A percentile compares a stretch with the other conserved stretches of the same genome.
Evolutionary conservation across 2,113 vertebrate species (phyloP).

Genomic region (Anguilla japonica): DNA sequence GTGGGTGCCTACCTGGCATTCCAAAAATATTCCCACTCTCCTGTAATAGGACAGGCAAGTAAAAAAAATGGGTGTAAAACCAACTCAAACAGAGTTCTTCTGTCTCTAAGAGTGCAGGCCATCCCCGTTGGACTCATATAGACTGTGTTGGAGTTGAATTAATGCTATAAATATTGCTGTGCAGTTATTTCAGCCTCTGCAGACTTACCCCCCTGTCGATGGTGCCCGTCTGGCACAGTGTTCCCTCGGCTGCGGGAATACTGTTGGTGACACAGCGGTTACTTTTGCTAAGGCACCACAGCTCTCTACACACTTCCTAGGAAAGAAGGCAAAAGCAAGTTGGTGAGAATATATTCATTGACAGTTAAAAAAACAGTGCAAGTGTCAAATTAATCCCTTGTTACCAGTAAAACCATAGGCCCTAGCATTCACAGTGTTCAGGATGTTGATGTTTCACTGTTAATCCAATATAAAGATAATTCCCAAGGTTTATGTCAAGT

Average conservation of each 20-base stretch:
- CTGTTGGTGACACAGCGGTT: conserved; percentile 99
- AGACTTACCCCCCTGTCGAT: conserved; percentile 95
- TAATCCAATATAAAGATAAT: neutral
- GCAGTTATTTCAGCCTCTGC: no score
- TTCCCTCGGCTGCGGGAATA: conserved; percentile 96
- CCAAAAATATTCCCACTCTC: conserved; percentile 25
- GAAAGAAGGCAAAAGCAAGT: conserved; percentile 98
- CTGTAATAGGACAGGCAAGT: neutral
- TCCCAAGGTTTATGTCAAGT: neutral
- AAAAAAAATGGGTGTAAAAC: neutral
- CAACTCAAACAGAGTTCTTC: no score
- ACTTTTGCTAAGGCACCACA: conserved; percentile 99
- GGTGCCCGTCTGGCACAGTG: conserved; percentile 91
- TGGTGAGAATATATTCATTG: conserved; percentile 81
- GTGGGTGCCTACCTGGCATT: conserved; percentile 21
- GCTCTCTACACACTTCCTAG: conserved; percentile 99
- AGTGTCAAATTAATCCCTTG: no score
- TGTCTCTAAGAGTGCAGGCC: no score
- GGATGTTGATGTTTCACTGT: neutral
- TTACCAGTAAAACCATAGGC: neutral
- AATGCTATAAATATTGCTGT: no score
- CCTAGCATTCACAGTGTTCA: neutral
- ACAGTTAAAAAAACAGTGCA: neutral
- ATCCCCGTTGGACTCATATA: no score
- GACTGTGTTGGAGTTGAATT: no score